phyloP scores from a whole-genome alignment of 1,140 invertebrate genomes.

The Drosophila micromelanica region DNA sequence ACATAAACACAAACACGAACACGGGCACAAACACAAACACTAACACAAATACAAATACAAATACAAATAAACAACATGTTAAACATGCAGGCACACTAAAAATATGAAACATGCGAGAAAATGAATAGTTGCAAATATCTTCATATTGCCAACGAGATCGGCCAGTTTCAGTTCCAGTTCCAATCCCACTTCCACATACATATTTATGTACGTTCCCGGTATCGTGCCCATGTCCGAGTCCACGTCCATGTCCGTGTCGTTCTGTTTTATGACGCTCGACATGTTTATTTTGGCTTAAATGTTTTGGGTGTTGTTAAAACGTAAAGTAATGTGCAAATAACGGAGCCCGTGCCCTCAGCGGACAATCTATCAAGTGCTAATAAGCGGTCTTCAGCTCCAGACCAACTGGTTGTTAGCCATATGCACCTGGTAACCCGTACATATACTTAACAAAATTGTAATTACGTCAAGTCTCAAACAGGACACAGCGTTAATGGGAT shows the following conservation, averaged over 20 bases:
- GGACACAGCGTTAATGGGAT: too few species aligned
- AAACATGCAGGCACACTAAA: constrained; percentile 56
- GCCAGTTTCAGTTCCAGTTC: constrained; percentile 25
- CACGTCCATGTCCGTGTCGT: constrained; percentile 34
- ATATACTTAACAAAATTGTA: neutral
- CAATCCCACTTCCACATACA: neutral
- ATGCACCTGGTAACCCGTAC: constrained; percentile 13
- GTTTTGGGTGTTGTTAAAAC: constrained; percentile 77
- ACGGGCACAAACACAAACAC: constrained; percentile 23
- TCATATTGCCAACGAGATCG: constrained; percentile 14
- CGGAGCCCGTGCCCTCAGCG: constrained; percentile 64
- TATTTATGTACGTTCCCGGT: neutral
- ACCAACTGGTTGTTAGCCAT: constrained; percentile 25
- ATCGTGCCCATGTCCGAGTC: neutral
- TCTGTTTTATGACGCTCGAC: constrained; percentile 52
- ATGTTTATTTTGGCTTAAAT: constrained; percentile 81
- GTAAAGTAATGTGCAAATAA: constrained; percentile 78
- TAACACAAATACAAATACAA: constrained; percentile 36
- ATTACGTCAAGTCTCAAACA: neutral
- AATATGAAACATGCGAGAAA: constrained; percentile 79
- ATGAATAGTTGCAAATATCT: constrained; percentile 69
- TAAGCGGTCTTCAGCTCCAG: constrained; percentile 57
- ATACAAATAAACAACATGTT: constrained; percentile 20
- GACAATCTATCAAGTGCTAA: constrained; percentile 77
- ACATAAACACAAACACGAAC: constrained; percentile 15